A percentile compares a stretch with the other conserved stretches of the same genome.
These are phyloP conservation scores for Diprion similis DNA, from an alignment of 1,140 invertebrate species.

Conservation along the genomic window DNA sequence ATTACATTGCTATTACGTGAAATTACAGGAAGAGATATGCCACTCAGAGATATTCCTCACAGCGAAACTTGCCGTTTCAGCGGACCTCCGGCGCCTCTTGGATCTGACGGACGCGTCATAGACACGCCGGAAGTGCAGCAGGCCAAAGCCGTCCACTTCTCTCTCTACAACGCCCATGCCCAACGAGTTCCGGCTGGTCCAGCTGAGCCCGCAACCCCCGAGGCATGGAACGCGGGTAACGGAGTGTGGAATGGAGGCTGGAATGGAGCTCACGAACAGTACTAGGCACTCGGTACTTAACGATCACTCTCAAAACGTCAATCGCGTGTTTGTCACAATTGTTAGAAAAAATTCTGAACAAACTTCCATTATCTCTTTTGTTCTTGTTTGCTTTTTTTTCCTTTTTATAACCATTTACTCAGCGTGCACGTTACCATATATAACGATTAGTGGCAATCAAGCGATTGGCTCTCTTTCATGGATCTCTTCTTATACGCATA, in stretches of 20 bases:
- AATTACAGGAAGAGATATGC: not conserved
- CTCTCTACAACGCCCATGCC: slow-evolving; percentile 64
- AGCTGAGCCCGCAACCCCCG: slow-evolving; percentile 27
- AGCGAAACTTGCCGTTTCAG: slow-evolving; percentile 29
- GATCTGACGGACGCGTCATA: slow-evolving; percentile 64
- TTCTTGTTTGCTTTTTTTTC: too few relatives aligned
- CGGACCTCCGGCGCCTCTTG: slow-evolving; percentile 60
- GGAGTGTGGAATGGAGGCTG: slow-evolving; percentile 41
- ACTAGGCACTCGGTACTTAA: slow-evolving; percentile 25
- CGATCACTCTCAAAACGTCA: not conserved
- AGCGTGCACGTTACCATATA: too few relatives aligned
- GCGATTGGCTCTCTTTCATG: not conserved
- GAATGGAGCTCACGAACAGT: slow-evolving; percentile 37
- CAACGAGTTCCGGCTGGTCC: slow-evolving; percentile 56
- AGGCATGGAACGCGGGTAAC: slow-evolving; percentile 22
- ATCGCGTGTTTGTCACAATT: not conserved
- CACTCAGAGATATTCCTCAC: too few relatives aligned
- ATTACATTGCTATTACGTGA: not conserved
- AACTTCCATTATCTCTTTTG: too few relatives aligned
- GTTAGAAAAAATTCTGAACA: not conserved
- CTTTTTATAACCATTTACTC: too few relatives aligned
- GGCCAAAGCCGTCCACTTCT: slow-evolving; percentile 68
- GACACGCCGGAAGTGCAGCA: slow-evolving; percentile 71
- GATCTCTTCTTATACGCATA: not conserved
- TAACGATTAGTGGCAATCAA: not conserved